phyloP scores from a whole-genome alignment of 2,888 invertebrate species.

The Leptodirus hochenwartii region DNA sequence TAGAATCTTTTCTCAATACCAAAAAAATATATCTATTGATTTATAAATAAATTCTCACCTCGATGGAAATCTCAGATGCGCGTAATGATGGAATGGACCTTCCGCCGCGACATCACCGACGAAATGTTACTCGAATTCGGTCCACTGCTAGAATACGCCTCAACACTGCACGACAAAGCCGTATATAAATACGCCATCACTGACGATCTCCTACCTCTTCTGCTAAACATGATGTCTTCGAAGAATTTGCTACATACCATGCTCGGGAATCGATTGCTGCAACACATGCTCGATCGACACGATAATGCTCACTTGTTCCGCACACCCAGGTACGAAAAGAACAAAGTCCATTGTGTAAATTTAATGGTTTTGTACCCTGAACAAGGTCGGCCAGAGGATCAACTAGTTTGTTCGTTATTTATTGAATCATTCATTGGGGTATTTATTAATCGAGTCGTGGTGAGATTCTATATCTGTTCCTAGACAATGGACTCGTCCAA shows the following conservation, averaged over 20 bases:
- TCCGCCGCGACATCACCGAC: conserved; percentile 25
- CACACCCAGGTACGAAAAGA: conserved; percentile 26
- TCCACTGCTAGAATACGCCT: conserved; percentile 32
- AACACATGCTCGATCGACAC: conserved; percentile 35
- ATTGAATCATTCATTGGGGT: too few relatives aligned
- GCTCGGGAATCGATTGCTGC: conserved; percentile 34
- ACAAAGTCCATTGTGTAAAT: too few relatives aligned
- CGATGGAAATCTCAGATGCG: conserved; percentile 19
- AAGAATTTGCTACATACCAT: conserved; percentile 29
- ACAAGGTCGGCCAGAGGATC: too few relatives aligned
- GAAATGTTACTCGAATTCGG: conserved; percentile 33
- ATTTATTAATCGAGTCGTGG: too few relatives aligned
- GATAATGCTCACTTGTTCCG: conserved; percentile 29
- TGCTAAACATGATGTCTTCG: conserved; percentile 32
- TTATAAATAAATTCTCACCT: not conserved
- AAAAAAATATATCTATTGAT: not conserved
- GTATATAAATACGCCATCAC: conserved; percentile 28
- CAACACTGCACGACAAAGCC: conserved; percentile 27
- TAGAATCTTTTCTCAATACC: not conserved
- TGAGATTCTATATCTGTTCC: too few relatives aligned
- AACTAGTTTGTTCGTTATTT: too few relatives aligned
- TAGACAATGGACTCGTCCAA: too few relatives aligned
- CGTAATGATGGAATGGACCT: conserved; percentile 33
- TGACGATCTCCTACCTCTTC: conserved; percentile 28
- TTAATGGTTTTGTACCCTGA: too few relatives aligned